A percentile compares a stretch with the other conserved stretches of the same genome.
phyloP scores from a whole-genome alignment of 2,888 invertebrate species.

The Mactromeris polynyma region DNA sequence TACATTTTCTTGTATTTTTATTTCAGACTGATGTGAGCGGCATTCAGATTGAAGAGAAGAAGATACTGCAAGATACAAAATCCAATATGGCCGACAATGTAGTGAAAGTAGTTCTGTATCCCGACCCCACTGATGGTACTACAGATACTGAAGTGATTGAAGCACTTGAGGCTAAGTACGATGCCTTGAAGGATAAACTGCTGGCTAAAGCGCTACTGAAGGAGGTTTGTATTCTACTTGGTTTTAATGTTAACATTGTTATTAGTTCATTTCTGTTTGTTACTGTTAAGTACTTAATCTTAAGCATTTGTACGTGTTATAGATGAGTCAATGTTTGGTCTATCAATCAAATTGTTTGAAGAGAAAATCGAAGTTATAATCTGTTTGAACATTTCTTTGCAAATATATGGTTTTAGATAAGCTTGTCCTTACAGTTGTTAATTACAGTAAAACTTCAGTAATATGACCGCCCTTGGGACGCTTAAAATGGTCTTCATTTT shows the following conservation, averaged over 20 bases:
- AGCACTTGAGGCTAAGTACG: conserved; percentile 84
- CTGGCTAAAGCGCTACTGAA: conserved; percentile 82
- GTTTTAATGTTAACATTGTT: not conserved
- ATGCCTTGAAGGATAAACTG: conserved; percentile 84
- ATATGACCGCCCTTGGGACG: no score
- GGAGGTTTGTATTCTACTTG: conserved; percentile 71
- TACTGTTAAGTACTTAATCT: no score
- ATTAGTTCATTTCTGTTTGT: no score
- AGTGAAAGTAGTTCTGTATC: conserved; percentile 74
- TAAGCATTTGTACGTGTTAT: no score
- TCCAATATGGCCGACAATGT: conserved; percentile 76
- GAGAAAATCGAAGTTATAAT: no score
- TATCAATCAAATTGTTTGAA: no score
- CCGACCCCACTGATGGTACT: conserved; percentile 62
- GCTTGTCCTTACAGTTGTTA: no score
- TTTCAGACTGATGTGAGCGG: conserved; percentile 65
- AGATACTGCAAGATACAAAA: conserved; percentile 65
- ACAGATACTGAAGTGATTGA: conserved; percentile 74
- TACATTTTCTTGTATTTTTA: not conserved
- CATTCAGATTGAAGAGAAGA: conserved; percentile 57
- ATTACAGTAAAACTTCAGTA: no score
- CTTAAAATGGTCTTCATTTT: no score
- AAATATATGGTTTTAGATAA: no score
- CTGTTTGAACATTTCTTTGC: no score
- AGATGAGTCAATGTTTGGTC: no score